Percentiles rank a stretch among this genome's conserved stretches.
These are phyloP conservation scores for Sinocyclocheilus grahami DNA, from an alignment of 2,113 vertebrate species.

Conservation along the genomic window DNA sequence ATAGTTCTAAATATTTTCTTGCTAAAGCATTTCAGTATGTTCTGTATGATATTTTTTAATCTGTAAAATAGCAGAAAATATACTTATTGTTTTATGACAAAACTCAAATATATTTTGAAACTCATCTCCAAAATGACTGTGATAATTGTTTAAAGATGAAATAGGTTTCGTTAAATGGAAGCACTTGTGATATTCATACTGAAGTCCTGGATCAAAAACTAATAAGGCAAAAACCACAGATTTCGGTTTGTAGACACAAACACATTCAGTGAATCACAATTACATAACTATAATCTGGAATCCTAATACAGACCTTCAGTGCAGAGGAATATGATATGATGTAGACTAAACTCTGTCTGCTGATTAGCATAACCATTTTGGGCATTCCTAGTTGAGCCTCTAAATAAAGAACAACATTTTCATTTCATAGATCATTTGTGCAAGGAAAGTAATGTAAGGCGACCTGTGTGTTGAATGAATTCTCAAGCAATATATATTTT, in stretches of 20 bases:
- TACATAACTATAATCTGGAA: not conserved
- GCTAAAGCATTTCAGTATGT: not conserved
- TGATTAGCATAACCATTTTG: not conserved
- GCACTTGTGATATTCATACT: slow-evolving; percentile 34
- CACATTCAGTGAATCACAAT: slow-evolving; percentile 24
- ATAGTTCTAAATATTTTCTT: not conserved
- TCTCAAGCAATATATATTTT: not conserved
- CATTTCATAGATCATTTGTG: too few species aligned
- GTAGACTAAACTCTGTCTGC: not conserved
- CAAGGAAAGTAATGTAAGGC: not conserved
- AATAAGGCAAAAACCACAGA: slow-evolving; percentile 39
- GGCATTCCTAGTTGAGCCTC: not conserved
- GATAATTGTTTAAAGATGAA: slow-evolving; percentile 11
- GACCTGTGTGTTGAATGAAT: not conserved
- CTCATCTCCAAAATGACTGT: not conserved
- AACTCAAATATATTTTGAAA: not conserved
- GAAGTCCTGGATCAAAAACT: slow-evolving; percentile 28
- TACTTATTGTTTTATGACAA: not conserved
- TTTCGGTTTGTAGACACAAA: slow-evolving; percentile 37
- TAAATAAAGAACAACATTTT: not conserved
- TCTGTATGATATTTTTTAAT: not conserved
- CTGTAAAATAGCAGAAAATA: slow-evolving; percentile 6
- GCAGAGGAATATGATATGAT: not conserved
- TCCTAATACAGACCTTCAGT: not conserved
- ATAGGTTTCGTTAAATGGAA: slow-evolving; percentile 26